Base-by-base conservation (phyloP, 1,140 invertebrate genomes). In the Globodera rostochiensis region DNA sequence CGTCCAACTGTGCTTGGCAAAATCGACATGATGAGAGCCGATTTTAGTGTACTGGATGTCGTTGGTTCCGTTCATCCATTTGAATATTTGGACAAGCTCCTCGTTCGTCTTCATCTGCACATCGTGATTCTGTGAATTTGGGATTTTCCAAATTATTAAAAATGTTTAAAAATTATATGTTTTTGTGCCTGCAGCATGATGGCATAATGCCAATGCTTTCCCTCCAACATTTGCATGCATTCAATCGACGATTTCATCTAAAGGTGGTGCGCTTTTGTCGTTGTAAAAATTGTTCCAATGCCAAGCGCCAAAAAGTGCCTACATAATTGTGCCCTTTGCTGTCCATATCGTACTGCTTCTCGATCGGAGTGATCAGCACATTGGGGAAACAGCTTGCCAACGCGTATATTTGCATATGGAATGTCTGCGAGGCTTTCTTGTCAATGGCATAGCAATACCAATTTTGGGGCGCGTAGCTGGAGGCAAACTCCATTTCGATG, bases 381-480 rank as follows among this genome's bases (percentile, higher is more conserved):
- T 53, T 53, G 50, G 0, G 50, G 11, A 53, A 53, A 53, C 50
- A 53, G 7, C 11, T 53, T 7, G 50, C 50, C 11, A 13, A 53
- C 36, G 36, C 36, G 36, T 36, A 36, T 36, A 36, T 36, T 36
- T 36, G 36, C 36, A 36, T 36, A 86, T 53, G 50, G 50, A 53
- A 53, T 53, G 50, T 13, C 7, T 1, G 7, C 3, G 50, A 53
- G 7, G 50, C 0, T 53, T 53, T 53, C 11, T 53, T 53, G 50
- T 53, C 50, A 4, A 53, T 53, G 50, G 50, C 50, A 53, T 53
- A 53, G 11, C 50, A 53, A 53, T 53, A 53, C 25, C 49, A 71
- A 57, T 86, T 88, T 79, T 86, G 87, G 7, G 85, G 84, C 1
- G 82, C 73, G 79, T 86, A 86, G 21, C 46, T 77, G 47, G 67